phyloP scores from a whole-genome alignment of 2,797 vertebrate genomes.

The Alectoris magna region DNA sequence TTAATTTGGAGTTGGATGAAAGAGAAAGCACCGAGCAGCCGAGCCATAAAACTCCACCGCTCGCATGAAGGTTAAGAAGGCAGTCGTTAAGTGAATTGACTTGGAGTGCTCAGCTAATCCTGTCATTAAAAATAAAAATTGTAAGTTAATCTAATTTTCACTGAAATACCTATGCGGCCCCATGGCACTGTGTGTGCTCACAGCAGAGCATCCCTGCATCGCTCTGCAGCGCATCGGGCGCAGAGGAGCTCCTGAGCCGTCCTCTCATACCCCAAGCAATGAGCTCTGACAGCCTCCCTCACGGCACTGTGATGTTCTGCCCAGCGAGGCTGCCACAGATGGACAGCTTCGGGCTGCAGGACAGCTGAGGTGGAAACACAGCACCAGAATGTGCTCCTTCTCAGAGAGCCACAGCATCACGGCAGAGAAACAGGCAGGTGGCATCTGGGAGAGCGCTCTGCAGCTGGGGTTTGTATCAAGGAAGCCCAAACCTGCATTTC shows the following conservation, averaged over 20 bases:
- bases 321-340: not conserved
- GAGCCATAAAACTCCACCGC: not conserved
- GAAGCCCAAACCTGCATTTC: no score
- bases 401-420: not conserved
- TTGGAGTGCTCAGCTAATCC: slow-evolving; percentile 4
- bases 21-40: not conserved
- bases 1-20: slow-evolving; percentile 61
- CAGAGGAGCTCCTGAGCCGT: not conserved
- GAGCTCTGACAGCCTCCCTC: not conserved
- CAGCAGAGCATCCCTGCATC: no score
- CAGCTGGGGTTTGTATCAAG: not conserved
- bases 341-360: slow-evolving; percentile 13
- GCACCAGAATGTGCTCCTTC: rapidly evolving
- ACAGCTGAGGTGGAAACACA: not conserved
- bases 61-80: slow-evolving; percentile 19
- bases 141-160: not conserved
- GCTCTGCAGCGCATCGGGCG: no score
- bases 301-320: not conserved
- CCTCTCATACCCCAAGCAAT: not conserved
- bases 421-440: rapidly evolving
- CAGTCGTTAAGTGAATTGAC: slow-evolving; percentile 22
- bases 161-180: not conserved
- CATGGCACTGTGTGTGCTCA: not conserved
- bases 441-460: rapidly evolving
- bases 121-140: not conserved